Base-by-base conservation (phyloP, 2,797 vertebrate species). In the Semotilus atromaculatus region DNA sequence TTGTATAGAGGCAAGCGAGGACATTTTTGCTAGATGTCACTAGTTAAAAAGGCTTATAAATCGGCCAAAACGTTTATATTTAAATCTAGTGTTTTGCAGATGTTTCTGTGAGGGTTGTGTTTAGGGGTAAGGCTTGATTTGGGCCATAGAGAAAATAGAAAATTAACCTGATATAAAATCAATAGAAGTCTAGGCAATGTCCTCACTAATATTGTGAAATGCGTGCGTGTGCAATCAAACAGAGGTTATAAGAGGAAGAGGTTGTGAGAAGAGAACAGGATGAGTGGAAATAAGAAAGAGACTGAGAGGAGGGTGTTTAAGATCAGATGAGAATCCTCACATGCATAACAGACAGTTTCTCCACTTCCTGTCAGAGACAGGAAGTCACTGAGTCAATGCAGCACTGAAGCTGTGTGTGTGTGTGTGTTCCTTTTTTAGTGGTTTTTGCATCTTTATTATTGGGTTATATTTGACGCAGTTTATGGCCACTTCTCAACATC, bases 311-410 rank as follows among this genome's bases (percentile, higher is more conserved):
- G 76, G 53, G 53, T 76, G 34, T 38, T 71, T 23, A 64, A 53
- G 38, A 66, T 72, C 18, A 78, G 34, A 64, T 45, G 18, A 82
- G 26, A 68, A 40, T 77, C 9, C 40, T 45, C 43, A 58, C 36
- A 66, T 66, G 11, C 55, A 18, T 73, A 62, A 60, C 64, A 83
- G 70, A 85, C 84, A 55, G 82, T 78, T 81, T 84, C 71, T 81
- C 76, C 72, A 83, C 83, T 88, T 86, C 86, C 86, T 90, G 88
- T 73, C 71, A 80, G 21, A 64, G 60, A 76, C 60, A 83, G 67
- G 76, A 81, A 84, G 85, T 84, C 68, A 64, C 60, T 31, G 51
- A 73, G 67, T 83, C 87, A 89, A 60, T 79, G 29, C 53, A 40
- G 58, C 53, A 80, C 74, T 48, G 34, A 38, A 36, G 36, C 19